Conservation (phyloP, 2,797 vertebrate genomes). For the Myoxocephalus aenaeus region DNA sequence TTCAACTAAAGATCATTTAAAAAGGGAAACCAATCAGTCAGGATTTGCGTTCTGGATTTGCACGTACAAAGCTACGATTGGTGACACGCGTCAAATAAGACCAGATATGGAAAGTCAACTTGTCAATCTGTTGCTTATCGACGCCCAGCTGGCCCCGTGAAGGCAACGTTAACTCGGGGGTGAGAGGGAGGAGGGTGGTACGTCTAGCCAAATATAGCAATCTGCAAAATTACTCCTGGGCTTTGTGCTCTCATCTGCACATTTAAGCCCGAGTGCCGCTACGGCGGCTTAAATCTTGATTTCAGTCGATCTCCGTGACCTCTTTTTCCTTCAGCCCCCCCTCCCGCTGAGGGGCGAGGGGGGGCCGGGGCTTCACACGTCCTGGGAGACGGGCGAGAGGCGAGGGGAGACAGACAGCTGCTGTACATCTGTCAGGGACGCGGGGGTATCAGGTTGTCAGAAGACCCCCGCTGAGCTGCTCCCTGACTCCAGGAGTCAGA, state of each 20-base stretch:
- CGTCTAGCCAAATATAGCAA: constrained; percentile 53
- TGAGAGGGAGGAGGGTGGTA: neutral
- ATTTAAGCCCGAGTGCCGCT: constrained; percentile 60
- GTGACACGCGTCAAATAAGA: constrained; percentile 16
- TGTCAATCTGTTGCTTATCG: constrained; percentile 42
- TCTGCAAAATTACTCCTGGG: constrained; percentile 73
- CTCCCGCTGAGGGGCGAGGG: too few relatives aligned
- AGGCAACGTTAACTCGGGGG: neutral
- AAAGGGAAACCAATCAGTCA: neutral
- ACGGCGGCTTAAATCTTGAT: constrained; percentile 70
- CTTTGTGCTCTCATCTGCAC: constrained; percentile 72
- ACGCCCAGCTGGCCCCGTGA: constrained; percentile 34
- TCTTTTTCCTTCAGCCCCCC: constrained; percentile 51
- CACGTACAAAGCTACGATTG: too few relatives aligned
- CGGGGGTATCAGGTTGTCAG: constrained; percentile 59
- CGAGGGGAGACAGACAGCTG: constrained; percentile 40
- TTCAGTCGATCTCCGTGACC: constrained; percentile 74
- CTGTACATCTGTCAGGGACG: constrained; percentile 48
- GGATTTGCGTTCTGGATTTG: neutral
- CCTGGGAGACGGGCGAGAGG: constrained; percentile 50
- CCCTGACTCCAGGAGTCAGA: too few relatives aligned
- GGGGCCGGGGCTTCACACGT: too few relatives aligned
- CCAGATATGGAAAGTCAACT: constrained; percentile 40
- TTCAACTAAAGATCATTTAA: constrained; percentile 4
- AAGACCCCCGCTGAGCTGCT: too few relatives aligned